Evolutionary conservation across 37 sponge, comb jelly and placozoan genomes (phyloP), one percentile per base, ranked within the genome.

Genomic region (Spongia lamella): DNA sequence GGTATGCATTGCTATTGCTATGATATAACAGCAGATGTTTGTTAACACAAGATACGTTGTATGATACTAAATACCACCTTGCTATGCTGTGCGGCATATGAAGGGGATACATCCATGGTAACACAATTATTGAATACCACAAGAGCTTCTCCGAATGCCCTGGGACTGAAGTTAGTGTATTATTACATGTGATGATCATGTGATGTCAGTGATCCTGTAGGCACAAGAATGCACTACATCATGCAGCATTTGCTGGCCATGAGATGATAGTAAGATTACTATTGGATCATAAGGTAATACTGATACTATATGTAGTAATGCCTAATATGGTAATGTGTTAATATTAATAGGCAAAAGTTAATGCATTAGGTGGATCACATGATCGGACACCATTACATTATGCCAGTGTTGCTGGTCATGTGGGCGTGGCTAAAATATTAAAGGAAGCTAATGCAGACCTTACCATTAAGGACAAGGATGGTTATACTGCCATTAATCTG

Each of bases 141-240:
- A 0, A 1, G 17, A 25, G 63, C 76, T 57, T 63, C 70, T 25
- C 88, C 88, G 17, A 92, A 87, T 76, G 93, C 67, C 9, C 35
- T 67, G 1, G 88, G 93, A 13, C 82, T 92, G 27, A 43, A 43
- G 47, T 43, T 5, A 43, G 47, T 43, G 47, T 43, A 43, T 43
- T n/a, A 43, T 5, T 13, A 9, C 47, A 43, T 13, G 47, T 9
- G 7, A 43, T 43, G 7, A 43, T 43, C 47, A 43, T 43, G 47
- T 43, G 9, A 5, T 43, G 47, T 9, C 5, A 43, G 47, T 43
- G 47, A 13, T 43, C 5, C 9, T 43, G 47, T 43, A 57, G 84
- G 21, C 93, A 92, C 74, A 92, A 92, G 72, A 79, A 34, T 53
- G 64, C 93, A 20, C 78, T 92, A 0, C 93, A 92, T 29, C 56